Conservation (phyloP, 2,888 invertebrate species). For the Rhagonycha lutea region DNA sequence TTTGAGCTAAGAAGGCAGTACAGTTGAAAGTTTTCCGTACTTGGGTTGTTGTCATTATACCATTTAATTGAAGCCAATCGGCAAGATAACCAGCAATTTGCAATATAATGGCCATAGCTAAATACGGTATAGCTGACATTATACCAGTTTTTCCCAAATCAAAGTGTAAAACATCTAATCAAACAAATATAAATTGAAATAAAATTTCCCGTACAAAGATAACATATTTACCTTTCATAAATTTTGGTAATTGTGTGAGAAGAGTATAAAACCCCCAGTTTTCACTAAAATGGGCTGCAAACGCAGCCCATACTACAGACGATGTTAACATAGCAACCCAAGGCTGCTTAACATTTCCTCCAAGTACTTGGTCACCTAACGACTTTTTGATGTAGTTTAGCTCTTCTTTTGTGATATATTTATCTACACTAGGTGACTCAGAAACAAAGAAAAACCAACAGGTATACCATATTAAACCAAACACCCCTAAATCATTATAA, state of each 20-base stretch:
- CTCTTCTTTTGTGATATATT: slow-evolving; percentile 71
- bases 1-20: slow-evolving; percentile 75
- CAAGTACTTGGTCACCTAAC: slow-evolving; percentile 58
- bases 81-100: slow-evolving; percentile 82
- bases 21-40: slow-evolving; percentile 72
- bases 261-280: slow-evolving; percentile 91
- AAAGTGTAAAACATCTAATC: slow-evolving; percentile 72
- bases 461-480: slow-evolving; percentile 73
- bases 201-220: neutral
- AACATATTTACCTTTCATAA: slow-evolving; percentile 72
- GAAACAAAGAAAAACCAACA: slow-evolving; percentile 72
- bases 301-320: slow-evolving; percentile 80
- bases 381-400: slow-evolving; percentile 71
- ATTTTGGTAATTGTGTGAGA: slow-evolving; percentile 82
- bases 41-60: slow-evolving; percentile 72
- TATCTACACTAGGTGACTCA: slow-evolving; percentile 76
- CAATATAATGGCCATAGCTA: slow-evolving; percentile 83
- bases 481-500: slow-evolving; percentile 56
- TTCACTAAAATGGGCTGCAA: slow-evolving; percentile 82
- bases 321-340: slow-evolving; percentile 79
- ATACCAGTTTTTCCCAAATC: slow-evolving; percentile 80
- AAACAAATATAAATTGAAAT: neutral
- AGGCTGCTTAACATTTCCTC: slow-evolving; percentile 65
- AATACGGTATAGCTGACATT: slow-evolving; percentile 83
- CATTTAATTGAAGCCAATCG: slow-evolving; percentile 72